Evolutionary conservation across 2,113 vertebrate genomes (phyloP).

Genomic region (Tychaedon coryphoeus): DNA sequence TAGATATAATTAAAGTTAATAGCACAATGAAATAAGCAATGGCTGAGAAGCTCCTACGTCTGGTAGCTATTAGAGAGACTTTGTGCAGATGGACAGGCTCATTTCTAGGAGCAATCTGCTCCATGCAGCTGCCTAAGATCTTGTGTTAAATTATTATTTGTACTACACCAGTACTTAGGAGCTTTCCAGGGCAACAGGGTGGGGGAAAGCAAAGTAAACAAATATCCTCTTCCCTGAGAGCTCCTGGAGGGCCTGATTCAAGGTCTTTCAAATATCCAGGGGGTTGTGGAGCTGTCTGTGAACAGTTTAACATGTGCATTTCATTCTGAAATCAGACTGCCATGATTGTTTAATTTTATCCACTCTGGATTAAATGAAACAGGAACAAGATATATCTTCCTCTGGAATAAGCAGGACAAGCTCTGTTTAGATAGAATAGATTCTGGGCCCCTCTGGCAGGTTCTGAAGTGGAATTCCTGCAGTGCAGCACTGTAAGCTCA

Average conservation of each 20-base stretch:
- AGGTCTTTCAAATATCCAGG: background rate
- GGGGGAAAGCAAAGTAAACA: background rate
- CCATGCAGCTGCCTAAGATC: background rate
- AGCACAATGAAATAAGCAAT: background rate
- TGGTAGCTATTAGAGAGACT: background rate
- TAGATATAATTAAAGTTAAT: conserved; percentile 23
- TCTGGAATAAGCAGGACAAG: background rate
- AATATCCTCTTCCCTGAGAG: background rate
- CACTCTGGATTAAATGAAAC: background rate
- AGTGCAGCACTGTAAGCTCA: background rate
- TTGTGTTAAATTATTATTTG: background rate
- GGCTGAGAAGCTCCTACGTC: background rate
- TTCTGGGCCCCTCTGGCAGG: background rate
- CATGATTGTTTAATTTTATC: background rate
- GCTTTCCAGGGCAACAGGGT: background rate
- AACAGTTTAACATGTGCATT: background rate
- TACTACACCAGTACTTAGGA: background rate
- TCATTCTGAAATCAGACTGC: background rate
- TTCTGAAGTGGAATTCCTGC: background rate
- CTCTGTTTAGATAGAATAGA: background rate
- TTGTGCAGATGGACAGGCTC: background rate
- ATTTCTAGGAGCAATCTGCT: background rate
- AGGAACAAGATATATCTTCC: conserved; percentile 10
- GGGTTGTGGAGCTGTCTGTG: background rate
- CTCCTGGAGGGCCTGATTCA: background rate